phyloP scores from a whole-genome alignment of 2,888 invertebrate species.

The Cylloceria caligata region DNA sequence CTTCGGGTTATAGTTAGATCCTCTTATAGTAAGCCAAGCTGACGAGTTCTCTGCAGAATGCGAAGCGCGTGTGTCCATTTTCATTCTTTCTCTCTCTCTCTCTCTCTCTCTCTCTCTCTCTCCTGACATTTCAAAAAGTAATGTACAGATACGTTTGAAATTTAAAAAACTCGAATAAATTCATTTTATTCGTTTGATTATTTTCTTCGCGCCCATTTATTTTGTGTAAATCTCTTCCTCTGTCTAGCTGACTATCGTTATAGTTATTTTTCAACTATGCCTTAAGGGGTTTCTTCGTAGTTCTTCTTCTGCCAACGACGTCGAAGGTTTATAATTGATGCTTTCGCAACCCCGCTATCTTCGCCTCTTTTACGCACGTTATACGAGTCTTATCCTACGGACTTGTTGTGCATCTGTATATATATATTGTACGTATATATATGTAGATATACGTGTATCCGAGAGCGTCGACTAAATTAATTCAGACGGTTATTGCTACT shows the following conservation, averaged over 20 bases:
- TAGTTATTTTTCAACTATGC: background rate
- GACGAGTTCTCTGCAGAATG: constrained; percentile 80
- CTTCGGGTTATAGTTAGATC: constrained; percentile 78
- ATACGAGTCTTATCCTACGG: constrained; percentile 1
- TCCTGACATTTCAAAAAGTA: background rate
- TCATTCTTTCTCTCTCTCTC: constrained; percentile 32
- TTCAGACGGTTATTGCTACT: constrained; percentile 74
- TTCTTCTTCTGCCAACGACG: constrained; percentile 42
- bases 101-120: constrained; percentile 5
- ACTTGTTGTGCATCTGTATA: too few relatives aligned
- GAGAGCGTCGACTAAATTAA: constrained; percentile 68
- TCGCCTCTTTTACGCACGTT: constrained; percentile 30
- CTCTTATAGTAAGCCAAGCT: constrained; percentile 81
- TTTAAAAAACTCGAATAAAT: too few relatives aligned
- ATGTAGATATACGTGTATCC: constrained; percentile 28
- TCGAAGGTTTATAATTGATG: constrained; percentile 8
- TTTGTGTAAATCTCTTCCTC: background rate
- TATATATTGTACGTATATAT: background rate
- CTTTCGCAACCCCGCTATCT: background rate
- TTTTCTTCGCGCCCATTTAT: background rate
- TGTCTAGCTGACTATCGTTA: background rate
- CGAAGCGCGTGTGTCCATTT: constrained; percentile 64
- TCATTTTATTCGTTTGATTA: too few relatives aligned
- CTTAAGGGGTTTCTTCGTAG: constrained; percentile 37
- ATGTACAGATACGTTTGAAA: too few relatives aligned